A percentile compares a stretch with the other conserved stretches of the same genome.
phyloP scores from a whole-genome alignment of 1,140 invertebrate species.

The Monochamus saltuarius region DNA sequence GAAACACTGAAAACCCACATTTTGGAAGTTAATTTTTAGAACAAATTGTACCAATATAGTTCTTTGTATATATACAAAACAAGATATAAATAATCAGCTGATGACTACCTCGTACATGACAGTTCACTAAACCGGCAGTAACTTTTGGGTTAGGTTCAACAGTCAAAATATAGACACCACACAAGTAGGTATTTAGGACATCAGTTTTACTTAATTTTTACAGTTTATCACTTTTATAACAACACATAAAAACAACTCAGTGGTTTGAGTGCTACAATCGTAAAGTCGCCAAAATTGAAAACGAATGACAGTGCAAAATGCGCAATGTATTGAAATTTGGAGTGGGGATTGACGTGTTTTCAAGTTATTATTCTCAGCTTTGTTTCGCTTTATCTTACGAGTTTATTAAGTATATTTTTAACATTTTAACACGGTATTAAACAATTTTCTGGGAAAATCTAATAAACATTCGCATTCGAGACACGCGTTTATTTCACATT shows the following conservation, averaged over 20 bases:
- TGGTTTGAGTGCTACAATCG: neutral
- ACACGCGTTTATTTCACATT: too few species aligned
- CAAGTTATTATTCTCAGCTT: too few species aligned
- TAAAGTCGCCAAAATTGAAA: slow-evolving; percentile 5
- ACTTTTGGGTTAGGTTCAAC: slow-evolving; percentile 19
- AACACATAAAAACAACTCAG: slow-evolving; percentile 1
- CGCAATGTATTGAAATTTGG: too few species aligned
- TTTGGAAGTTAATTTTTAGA: neutral
- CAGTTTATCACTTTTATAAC: neutral
- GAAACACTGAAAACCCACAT: slow-evolving; percentile 9
- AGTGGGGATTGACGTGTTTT: too few species aligned
- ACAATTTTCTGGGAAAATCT: too few species aligned
- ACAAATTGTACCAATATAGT: slow-evolving; percentile 1
- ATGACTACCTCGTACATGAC: slow-evolving; percentile 6
- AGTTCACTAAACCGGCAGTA: slow-evolving; percentile 15
- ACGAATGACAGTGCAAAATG: too few species aligned
- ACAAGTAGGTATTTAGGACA: neutral
- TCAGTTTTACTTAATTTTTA: neutral
- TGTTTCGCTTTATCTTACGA: too few species aligned
- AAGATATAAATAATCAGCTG: slow-evolving; percentile 17
- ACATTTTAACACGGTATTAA: too few species aligned
- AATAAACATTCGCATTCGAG: too few species aligned
- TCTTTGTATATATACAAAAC: slow-evolving; percentile 2
- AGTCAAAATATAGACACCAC: neutral
- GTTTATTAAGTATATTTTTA: too few species aligned